These are phyloP conservation scores for Drosophila tani DNA, from an alignment of 1,140 invertebrate species.

Conservation along the genomic window DNA sequence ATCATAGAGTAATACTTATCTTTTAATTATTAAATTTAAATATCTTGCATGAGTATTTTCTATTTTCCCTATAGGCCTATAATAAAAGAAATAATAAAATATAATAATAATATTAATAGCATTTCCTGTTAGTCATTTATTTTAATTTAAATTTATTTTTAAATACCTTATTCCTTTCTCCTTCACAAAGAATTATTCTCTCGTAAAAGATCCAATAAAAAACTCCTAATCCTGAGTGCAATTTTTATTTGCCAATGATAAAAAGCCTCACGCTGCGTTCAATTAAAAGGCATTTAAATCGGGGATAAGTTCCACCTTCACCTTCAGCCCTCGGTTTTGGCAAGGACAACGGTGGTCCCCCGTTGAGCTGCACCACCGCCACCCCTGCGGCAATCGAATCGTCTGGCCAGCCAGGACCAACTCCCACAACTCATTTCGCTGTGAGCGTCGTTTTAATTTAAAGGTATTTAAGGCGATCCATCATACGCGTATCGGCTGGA, in stretches of 20 bases:
- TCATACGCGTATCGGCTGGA: conserved; percentile 77
- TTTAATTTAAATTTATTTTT: background rate
- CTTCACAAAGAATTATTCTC: background rate
- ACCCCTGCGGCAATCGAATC: conserved; percentile 40
- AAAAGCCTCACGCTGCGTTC: conserved; percentile 61
- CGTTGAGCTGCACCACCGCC: conserved; percentile 32
- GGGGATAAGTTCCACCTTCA: conserved; percentile 27
- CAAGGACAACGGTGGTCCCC: background rate
- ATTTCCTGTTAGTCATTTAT: background rate
- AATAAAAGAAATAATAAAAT: no score
- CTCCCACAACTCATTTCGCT: conserved; percentile 68
- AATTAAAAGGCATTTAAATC: conserved; percentile 79
- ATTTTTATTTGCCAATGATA: conserved; percentile 24
- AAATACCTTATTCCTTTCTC: background rate
- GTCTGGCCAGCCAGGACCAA: conserved; percentile 30
- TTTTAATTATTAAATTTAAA: no score
- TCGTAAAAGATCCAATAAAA: background rate
- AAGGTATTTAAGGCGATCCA: conserved; percentile 85
- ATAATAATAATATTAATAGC: no score
- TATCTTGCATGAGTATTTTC: no score
- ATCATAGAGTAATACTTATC: no score
- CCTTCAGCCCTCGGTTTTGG: background rate
- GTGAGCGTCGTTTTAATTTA: conserved; percentile 81
- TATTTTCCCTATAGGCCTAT: no score
- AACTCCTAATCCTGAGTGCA: background rate